phyloP scores from a whole-genome alignment of 1,140 invertebrate species.

The Drosophila tani region DNA sequence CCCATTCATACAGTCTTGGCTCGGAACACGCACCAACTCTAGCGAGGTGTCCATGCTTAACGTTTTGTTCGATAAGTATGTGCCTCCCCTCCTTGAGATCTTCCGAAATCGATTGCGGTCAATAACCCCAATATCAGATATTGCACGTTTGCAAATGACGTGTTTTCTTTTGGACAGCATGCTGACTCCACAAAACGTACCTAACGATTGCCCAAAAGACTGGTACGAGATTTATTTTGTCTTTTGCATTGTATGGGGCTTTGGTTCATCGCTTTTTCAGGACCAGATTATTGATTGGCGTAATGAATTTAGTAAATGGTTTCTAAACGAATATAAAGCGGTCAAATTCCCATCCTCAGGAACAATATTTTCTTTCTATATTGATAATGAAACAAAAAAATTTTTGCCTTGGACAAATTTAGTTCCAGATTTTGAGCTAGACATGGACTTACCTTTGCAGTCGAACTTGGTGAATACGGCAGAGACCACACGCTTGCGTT shows the following conservation, averaged over 20 bases:
- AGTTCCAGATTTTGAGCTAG: conserved; percentile 4
- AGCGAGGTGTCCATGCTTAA: conserved; percentile 11
- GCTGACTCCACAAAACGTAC: conserved; percentile 10
- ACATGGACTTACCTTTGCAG: conserved; percentile 12
- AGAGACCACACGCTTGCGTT: conserved; percentile 7
- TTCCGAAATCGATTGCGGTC: conserved; percentile 7
- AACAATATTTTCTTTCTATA: conserved; percentile 11
- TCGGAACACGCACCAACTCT: conserved; percentile 5
- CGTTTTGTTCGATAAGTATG: conserved; percentile 9
- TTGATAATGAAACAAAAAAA: conserved; percentile 11
- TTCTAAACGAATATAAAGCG: conserved; percentile 9
- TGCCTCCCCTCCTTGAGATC: conserved; percentile 2
- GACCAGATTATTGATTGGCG: conserved; percentile 14
- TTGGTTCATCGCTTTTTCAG: conserved; percentile 4
- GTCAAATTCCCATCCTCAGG: conserved; percentile 1
- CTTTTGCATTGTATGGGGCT: conserved; percentile 8
- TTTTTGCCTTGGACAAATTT: conserved; percentile 14
- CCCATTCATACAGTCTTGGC: conserved; percentile 12
- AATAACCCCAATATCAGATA: conserved; percentile 11
- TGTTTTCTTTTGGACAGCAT: conserved; percentile 10
- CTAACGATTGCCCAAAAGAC: conserved; percentile 14
- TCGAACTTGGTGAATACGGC: conserved; percentile 8
- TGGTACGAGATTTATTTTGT: conserved; percentile 12
- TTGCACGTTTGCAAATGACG: conserved; percentile 14
- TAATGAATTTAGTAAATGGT: conserved; percentile 8